phyloP scores from a whole-genome alignment of 1,140 invertebrate species.

The Theocolax elegans region DNA sequence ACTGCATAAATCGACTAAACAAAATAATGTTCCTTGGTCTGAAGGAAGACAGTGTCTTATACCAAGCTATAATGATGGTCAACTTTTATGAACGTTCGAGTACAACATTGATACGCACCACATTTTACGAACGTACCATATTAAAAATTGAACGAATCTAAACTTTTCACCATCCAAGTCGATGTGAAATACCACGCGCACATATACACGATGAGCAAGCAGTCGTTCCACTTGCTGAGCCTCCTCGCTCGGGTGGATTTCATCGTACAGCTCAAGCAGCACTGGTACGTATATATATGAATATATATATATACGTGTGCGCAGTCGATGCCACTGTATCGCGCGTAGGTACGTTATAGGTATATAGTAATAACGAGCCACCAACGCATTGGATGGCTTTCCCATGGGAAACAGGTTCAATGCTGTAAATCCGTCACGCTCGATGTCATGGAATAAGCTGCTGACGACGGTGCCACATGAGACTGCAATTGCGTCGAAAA shows the following conservation, averaged over 20 bases:
- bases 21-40: too few relatives aligned
- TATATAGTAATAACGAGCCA: constrained; percentile 13
- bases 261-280: constrained; percentile 38
- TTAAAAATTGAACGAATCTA: too few relatives aligned
- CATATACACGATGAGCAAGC: too few relatives aligned
- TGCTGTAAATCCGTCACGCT: constrained; percentile 37
- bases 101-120: too few relatives aligned
- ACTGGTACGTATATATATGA: too few relatives aligned
- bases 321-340: not conserved
- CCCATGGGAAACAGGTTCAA: constrained; percentile 33
- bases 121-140: too few relatives aligned
- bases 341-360: not conserved
- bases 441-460: not conserved
- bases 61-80: too few relatives aligned
- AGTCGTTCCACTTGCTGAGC: constrained; percentile 52
- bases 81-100: too few relatives aligned
- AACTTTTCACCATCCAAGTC: too few relatives aligned
- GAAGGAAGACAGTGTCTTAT: too few relatives aligned
- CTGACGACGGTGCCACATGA: not conserved
- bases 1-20: too few relatives aligned
- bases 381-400: not conserved
- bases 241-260: constrained; percentile 53
- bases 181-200: too few relatives aligned
- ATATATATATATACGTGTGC: constrained; percentile 10
- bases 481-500: not conserved